These are phyloP conservation scores for Ramazzottius varieornatus DNA, from an alignment of 2,888 invertebrate species.

Conservation along the genomic window DNA sequence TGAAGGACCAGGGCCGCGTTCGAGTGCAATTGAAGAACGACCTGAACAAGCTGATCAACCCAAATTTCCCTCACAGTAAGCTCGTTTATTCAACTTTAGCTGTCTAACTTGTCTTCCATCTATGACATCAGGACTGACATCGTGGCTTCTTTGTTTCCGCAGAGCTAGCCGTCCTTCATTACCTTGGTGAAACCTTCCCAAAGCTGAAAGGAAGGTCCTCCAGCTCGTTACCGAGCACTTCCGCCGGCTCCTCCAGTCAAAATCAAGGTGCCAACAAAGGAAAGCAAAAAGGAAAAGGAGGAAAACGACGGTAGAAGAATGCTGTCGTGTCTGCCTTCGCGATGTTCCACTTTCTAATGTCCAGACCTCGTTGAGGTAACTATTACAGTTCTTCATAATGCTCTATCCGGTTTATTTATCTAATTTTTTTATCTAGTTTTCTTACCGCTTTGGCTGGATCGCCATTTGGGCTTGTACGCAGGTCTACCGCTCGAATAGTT, in stretches of 20 bases:
- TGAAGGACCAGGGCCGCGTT: conserved; percentile 47
- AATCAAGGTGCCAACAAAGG: neutral
- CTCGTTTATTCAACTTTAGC: conserved; percentile 7
- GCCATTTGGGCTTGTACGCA: too few species aligned
- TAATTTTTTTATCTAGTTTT: too few species aligned
- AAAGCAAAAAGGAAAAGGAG: neutral
- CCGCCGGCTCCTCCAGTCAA: neutral
- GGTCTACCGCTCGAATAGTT: too few species aligned
- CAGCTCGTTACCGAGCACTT: neutral
- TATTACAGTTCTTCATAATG: too few species aligned
- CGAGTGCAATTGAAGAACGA: conserved; percentile 73
- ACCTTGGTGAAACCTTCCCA: neutral
- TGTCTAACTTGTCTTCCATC: neutral
- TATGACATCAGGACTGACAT: neutral
- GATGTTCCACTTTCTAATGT: too few species aligned
- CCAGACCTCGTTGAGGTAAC: too few species aligned
- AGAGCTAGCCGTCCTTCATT: neutral
- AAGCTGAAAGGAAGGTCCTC: neutral
- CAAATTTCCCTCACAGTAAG: conserved; percentile 39
- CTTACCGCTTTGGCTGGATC: too few species aligned
- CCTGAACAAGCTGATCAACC: conserved; percentile 46
- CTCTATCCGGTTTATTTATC: too few species aligned
- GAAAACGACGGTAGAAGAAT: neutral
- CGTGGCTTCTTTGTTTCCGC: neutral
- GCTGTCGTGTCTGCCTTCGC: too few species aligned